These are phyloP conservation scores for Heliconius hewitsoni DNA, from an alignment of 1,140 invertebrate species.

Conservation along the genomic window DNA sequence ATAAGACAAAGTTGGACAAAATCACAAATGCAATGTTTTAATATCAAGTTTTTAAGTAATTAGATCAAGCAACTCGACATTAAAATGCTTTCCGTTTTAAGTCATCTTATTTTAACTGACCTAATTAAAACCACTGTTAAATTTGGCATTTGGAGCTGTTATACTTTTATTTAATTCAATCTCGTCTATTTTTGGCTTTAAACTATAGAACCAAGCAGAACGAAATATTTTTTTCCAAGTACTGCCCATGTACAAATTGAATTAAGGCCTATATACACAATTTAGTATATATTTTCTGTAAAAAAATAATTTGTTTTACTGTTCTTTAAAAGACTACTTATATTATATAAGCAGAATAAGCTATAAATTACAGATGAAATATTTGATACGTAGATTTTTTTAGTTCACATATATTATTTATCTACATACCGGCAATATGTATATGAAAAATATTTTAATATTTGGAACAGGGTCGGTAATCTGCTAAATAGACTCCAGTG, in stretches of 20 bases:
- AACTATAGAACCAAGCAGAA: not conserved
- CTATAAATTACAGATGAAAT: not conserved
- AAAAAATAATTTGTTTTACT: too few species aligned
- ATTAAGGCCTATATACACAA: too few species aligned
- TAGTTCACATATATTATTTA: not conserved
- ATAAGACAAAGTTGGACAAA: too few species aligned
- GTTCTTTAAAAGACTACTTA: too few species aligned
- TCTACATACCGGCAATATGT: not conserved
- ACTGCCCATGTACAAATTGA: not conserved
- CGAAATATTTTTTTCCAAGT: not conserved
- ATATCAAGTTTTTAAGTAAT: too few species aligned
- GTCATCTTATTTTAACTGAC: not conserved
- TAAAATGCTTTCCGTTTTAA: not conserved
- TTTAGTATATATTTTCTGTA: too few species aligned
- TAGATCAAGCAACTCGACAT: too few species aligned
- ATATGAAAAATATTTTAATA: not conserved
- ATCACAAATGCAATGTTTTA: not conserved
- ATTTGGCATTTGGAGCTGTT: slow-evolving; percentile 26
- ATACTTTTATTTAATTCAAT: slow-evolving; percentile 23
- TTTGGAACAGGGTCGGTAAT: slow-evolving; percentile 49
- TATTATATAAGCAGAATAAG: too few species aligned
- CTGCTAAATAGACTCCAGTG: slow-evolving; percentile 60
- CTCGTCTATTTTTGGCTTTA: slow-evolving; percentile 22
- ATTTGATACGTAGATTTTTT: not conserved
- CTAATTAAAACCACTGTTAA: not conserved